A percentile compares a stretch with the other conserved stretches of the same genome.
These are phyloP conservation scores for Sesia apiformis DNA, from an alignment of 2,888 invertebrate species.

Conservation along the genomic window DNA sequence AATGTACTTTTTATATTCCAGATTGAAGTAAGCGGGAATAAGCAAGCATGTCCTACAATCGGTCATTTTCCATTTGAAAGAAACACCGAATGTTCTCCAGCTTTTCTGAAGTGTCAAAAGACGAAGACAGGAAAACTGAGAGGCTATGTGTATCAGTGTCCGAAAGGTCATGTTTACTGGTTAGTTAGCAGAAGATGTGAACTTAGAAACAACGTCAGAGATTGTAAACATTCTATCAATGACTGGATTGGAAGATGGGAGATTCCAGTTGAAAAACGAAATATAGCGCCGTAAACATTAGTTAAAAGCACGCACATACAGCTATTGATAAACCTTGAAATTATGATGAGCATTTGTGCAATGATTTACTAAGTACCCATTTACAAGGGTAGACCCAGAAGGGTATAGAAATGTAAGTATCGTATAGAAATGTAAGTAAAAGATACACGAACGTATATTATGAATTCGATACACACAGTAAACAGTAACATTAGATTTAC, in stretches of 20 bases:
- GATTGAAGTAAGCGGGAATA: constrained; percentile 75
- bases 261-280: constrained; percentile 70
- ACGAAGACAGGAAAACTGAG: constrained; percentile 65
- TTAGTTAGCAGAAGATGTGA: constrained; percentile 85
- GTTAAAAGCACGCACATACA: too few relatives aligned
- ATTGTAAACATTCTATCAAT: constrained; percentile 67
- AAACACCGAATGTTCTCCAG: constrained; percentile 78
- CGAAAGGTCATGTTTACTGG: constrained; percentile 84
- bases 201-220: constrained; percentile 72
- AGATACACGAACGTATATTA: too few relatives aligned
- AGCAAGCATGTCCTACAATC: constrained; percentile 76
- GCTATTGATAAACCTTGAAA: too few relatives aligned
- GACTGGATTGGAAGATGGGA: constrained; percentile 68
- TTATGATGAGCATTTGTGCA: too few relatives aligned
- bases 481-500: too few relatives aligned
- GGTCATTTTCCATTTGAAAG: constrained; percentile 82
- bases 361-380: too few relatives aligned
- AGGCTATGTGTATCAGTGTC: constrained; percentile 85
- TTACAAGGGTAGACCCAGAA: too few relatives aligned
- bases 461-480: too few relatives aligned
- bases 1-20: constrained; percentile 37
- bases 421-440: too few relatives aligned
- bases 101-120: constrained; percentile 81
- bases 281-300: constrained; percentile 48
- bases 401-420: too few relatives aligned